Conservation (phyloP, 1,140 invertebrate species). For the Drosophila bocqueti region DNA sequence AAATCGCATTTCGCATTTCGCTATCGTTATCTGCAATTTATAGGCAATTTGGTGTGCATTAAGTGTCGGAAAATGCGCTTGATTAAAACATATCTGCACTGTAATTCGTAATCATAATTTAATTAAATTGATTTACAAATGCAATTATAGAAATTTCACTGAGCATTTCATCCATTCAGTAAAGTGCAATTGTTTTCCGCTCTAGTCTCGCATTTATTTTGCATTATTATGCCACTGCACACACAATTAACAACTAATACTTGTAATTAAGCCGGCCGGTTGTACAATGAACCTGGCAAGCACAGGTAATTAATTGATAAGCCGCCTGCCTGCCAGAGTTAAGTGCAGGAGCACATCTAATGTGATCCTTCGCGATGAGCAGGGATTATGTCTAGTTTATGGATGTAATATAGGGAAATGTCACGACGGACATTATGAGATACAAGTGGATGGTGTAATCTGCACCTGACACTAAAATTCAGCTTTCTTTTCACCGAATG, state of each 20-base stretch:
- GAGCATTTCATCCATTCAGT: slow-evolving; percentile 5
- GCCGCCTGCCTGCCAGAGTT: background rate
- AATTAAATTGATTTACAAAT: slow-evolving; percentile 76
- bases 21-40: background rate
- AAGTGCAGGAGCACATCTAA: too few species aligned
- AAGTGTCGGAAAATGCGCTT: slow-evolving; percentile 23
- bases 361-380: slow-evolving; percentile 15
- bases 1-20: too few species aligned
- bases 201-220: slow-evolving; percentile 30
- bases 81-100: slow-evolving; percentile 54
- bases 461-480: background rate
- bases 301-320: slow-evolving; percentile 43
- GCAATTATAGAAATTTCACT: slow-evolving; percentile 62
- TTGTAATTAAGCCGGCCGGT: slow-evolving; percentile 41
- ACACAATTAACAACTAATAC: slow-evolving; percentile 54
- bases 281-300: slow-evolving; percentile 48
- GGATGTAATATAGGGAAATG: background rate
- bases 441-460: background rate
- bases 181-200: slow-evolving; percentile 39
- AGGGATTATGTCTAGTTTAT: background rate
- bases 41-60: slow-evolving; percentile 28
- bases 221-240: slow-evolving; percentile 23
- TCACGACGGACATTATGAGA: background rate
- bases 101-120: slow-evolving; percentile 68
- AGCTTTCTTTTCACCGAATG: background rate